Base-by-base conservation (phyloP, 2,888 invertebrate genomes). In the Lissonota sp. region DNA sequence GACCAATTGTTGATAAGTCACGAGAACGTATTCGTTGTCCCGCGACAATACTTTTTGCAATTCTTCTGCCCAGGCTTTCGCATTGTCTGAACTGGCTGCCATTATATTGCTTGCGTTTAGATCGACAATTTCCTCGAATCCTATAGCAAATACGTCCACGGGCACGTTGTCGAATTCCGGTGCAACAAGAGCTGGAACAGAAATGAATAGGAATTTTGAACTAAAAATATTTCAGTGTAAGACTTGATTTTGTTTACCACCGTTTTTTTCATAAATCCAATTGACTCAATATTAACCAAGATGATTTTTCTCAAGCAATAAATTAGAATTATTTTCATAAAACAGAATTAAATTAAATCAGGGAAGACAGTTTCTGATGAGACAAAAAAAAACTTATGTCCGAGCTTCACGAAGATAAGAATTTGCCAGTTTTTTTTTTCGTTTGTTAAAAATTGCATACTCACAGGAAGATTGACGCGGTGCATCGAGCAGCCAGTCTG, bases 111-210 rank as follows among this genome's bases (percentile, higher is more conserved):
- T 97, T 4, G 99, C 99, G 94, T 98, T 99, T 85, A 99, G 93
- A 93, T 99, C 99, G 7, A 99, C 99, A 85, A 99, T 99, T 94
- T 99, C 99, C 93, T 99, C 98, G 93, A 99, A 99, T 14, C 99
- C 99, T 91, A 99, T 97, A 0, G 99, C 99, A 93, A 97, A 99
- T 80, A 99, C 97, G 93, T 99, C 99, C 69, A 97, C 96, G 14
- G 97, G 96, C 79, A 94, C 94, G 77, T 94, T 90, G 82, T 93
- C 93, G 73, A 93, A 92, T 57, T 92, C 87, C 1, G 92, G 85
- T 46, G 92, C 89, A 51, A 93, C 93, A 37, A 94, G 86, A 49
- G 92, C 93, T 93, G 84, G 12, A 89, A 87, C 66, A n/a, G 51
- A 53, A 63, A 1, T 58, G n/a, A 62, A 62, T 14, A n/a, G 14